Base-by-base conservation (phyloP, 2,113 vertebrate genomes). In the Gymnorhina tibicen region DNA sequence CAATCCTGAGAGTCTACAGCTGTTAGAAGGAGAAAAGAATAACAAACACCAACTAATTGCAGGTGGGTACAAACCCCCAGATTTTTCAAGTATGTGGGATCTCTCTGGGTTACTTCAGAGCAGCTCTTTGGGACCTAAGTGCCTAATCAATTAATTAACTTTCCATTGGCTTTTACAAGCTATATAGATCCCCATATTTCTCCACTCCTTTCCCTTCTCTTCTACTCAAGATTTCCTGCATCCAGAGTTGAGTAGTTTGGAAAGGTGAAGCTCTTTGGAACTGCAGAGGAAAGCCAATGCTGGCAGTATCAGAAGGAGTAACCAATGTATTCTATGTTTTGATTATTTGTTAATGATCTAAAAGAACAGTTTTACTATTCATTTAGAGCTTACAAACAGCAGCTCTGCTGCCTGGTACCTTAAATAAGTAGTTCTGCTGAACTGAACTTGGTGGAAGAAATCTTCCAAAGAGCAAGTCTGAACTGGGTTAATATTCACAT, bases 161-260 rank as follows among this genome's bases (percentile, higher is more conserved):
- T 73, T 27, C 11, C n/a, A 33, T 50, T 67, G 41, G n/a, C 22
- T 76, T 85, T 87, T 77, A 55, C 5, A 64, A 81, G 64, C 20
- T 52, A 11, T 60, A 26, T 50, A 56, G 17, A 39, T n/a, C 20
- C 39, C 23, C n/a, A 17, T 7, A 10, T 60, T 9, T 9, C 0
- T 33, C 5, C 0, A 1, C 1, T 1, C 1, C 67, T 44, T 47
- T 44, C 7, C 3, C 5, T 77, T 55, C 26, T 73, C 10, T 41
- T 6, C 27, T 50, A 4, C 20, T 24, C 4, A 9, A 44, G 24
- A 26, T 8, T 32, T 81, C 35, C 16, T 59, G 7, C 2, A 62
- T 17, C 24, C 2, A 11, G 22, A 15, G 33, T 16, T 81, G 11
- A 90, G 44, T 35, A 21, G 14, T 46, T 73, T 9, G 27, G 28